phyloP scores from a whole-genome alignment of 92 coral and sea anemone species.

The Anthopleura xanthogrammica region DNA sequence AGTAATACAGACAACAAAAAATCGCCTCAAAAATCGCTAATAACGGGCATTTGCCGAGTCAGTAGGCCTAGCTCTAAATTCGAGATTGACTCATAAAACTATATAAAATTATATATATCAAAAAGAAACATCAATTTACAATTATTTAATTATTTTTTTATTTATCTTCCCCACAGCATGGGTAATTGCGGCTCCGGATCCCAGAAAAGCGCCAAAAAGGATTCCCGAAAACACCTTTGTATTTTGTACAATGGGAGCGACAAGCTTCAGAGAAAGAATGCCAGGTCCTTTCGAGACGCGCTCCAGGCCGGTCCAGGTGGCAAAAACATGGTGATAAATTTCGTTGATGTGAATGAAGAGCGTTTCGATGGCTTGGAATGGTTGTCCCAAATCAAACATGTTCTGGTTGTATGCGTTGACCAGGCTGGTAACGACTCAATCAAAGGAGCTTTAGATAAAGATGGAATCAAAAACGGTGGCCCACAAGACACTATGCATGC shows the following conservation, averaged over 20 bases:
- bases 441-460: slow-evolving; percentile 24
- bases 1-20: too few species aligned
- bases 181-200: neutral
- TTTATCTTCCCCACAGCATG: neutral
- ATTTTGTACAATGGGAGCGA: slow-evolving; percentile 40
- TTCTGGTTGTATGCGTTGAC: slow-evolving; percentile 32
- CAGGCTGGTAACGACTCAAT: slow-evolving; percentile 20
- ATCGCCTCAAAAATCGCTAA: too few species aligned
- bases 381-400: slow-evolving; percentile 39
- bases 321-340: neutral
- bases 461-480: neutral
- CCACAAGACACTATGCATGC: neutral
- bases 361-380: slow-evolving; percentile 32
- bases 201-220: neutral
- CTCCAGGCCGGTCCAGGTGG: slow-evolving; percentile 1
- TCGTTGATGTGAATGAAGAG: neutral
- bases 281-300: slow-evolving; percentile 54
- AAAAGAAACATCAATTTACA: too few species aligned
- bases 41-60: too few species aligned
- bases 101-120: too few species aligned
- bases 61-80: too few species aligned
- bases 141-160: too few species aligned
- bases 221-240: slow-evolving; percentile 8
- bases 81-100: too few species aligned
- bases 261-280: slow-evolving; percentile 22